Base-by-base conservation (phyloP, 2,113 vertebrate species). In the Otocyon megalotis region DNA sequence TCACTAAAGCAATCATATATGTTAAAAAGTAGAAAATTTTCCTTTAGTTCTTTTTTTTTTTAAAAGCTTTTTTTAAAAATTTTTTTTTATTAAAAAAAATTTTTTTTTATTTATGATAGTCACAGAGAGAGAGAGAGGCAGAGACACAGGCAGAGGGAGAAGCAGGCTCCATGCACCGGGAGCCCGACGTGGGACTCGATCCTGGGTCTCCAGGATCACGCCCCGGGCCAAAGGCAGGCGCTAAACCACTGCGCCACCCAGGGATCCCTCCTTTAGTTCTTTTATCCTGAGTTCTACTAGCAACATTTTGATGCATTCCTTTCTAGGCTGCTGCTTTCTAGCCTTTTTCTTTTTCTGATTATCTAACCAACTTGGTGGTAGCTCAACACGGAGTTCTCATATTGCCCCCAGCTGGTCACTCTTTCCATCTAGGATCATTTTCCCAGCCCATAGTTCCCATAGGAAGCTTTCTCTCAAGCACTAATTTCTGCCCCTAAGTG, bases 261-360 rank as follows among this genome's bases (percentile, higher is more conserved):
- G n/a, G n/a, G n/a, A n/a, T n/a, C n/a, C n/a, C n/a, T 54, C 24
- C n/a, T 84, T 95, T 89, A 72, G 77, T 83, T 93, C 15, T 30
- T 83, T 9, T 80, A 26, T 8, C 30, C 28, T 48, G 7, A 60
- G 30, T 53, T n/a, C 12, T 20, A 54, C 67, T 90, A 54, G 69
- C 43, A 88, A 11, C 54, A 90, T 84, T 90, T 90, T 84, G 53
- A 12, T 79, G 35, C 5, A 54, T 37, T 71, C 3, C 69, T 95
- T 81, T 74, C 60, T 84, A 60, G n/a, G 72, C 43, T 28, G 56
- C 88, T 76, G 50, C 69, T 48, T 82, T 62, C 30, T n/a, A 79
- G 50, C 28, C 50, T 28, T 91, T 32, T 63, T 58, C 9, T 76
- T 63, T 43, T 35, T 72, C 30, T 62, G 35, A 0, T 89, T 90